Evolutionary conservation across 2,113 vertebrate genomes (phyloP).

Genomic region (Tursiops truncatus): DNA sequence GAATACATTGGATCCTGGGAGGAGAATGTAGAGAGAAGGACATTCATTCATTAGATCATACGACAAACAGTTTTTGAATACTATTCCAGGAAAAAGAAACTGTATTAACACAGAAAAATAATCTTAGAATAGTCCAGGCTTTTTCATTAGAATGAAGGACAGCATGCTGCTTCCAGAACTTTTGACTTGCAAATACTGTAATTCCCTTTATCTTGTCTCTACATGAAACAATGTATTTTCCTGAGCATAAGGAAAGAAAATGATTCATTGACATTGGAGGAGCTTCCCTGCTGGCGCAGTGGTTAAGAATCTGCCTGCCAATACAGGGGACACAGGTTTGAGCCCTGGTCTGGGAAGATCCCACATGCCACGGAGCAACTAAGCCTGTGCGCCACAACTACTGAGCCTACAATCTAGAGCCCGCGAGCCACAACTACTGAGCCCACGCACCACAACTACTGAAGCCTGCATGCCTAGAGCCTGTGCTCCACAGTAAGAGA

Average conservation of each 20-base stretch:
- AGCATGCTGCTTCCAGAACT: neutral
- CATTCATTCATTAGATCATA: neutral
- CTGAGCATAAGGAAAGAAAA: neutral
- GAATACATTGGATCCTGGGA: neutral
- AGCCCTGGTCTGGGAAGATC: too few species aligned
- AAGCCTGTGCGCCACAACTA: too few species aligned
- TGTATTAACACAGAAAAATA: neutral
- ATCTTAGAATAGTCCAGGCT: neutral
- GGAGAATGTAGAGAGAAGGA: neutral
- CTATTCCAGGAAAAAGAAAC: neutral
- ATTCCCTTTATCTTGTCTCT: neutral
- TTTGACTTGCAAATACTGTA: neutral
- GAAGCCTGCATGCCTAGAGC: too few species aligned
- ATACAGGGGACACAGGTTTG: too few species aligned
- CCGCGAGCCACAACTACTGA: too few species aligned
- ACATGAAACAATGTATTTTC: neutral
- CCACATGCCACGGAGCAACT: too few species aligned
- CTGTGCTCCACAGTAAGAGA: too few species aligned
- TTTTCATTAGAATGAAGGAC: neutral
- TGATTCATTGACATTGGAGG: neutral
- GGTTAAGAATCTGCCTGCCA: too few species aligned
- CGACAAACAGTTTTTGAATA: neutral
- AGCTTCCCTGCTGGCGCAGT: too few species aligned
- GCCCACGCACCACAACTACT: too few species aligned
- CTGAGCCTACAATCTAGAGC: too few species aligned